phyloP scores from a whole-genome alignment of 2,888 invertebrate genomes.

The Pyralis farinalis region DNA sequence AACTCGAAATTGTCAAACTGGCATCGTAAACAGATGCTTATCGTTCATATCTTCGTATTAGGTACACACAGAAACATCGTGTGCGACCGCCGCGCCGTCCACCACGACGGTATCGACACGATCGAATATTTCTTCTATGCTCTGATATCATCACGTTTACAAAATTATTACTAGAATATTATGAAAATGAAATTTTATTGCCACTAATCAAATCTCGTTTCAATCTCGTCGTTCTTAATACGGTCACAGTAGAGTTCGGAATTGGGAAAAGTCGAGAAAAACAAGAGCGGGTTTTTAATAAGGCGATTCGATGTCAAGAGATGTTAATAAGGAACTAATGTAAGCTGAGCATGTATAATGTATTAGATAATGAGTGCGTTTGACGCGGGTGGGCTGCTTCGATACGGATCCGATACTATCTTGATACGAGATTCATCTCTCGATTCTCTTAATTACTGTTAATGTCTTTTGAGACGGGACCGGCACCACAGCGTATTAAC shows the following conservation, averaged over 20 bases:
- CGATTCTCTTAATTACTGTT: constrained; percentile 76
- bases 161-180: constrained; percentile 49
- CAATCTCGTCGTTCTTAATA: not conserved
- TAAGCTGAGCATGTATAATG: constrained; percentile 65
- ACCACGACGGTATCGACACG: constrained; percentile 29
- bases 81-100: constrained; percentile 43
- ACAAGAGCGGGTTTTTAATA: constrained; percentile 22
- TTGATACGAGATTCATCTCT: constrained; percentile 64
- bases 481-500: constrained; percentile 36
- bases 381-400: constrained; percentile 62
- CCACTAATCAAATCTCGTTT: constrained; percentile 34
- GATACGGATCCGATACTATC: constrained; percentile 67
- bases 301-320: constrained; percentile 36
- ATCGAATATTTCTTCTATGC: constrained; percentile 43
- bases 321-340: constrained; percentile 50
- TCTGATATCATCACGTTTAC: constrained; percentile 55
- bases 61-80: constrained; percentile 62
- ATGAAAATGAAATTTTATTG: constrained; percentile 58
- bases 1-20: constrained; percentile 18
- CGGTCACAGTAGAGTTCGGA: constrained; percentile 9
- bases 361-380: constrained; percentile 47
- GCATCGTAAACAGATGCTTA: constrained; percentile 29
- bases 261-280: constrained; percentile 2
- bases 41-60: constrained; percentile 30
- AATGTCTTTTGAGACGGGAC: constrained; percentile 55